Conservation (phyloP, 53 echinoderm and acorn worm species). For the Patiria pectinifera region DNA sequence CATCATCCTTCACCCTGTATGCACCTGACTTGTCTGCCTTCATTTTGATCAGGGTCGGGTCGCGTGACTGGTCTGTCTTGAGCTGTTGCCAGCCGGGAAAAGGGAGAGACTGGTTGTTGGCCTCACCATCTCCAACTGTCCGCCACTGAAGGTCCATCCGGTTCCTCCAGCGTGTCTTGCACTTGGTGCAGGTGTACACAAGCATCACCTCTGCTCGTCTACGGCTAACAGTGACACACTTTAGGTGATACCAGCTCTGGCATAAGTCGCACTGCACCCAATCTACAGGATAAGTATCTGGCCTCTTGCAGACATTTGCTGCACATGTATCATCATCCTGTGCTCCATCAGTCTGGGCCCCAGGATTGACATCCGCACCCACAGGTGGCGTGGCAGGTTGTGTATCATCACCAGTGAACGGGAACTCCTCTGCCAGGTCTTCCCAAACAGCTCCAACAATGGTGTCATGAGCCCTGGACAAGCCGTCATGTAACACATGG, state of each 20-base stretch:
- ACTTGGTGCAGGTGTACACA: not conserved
- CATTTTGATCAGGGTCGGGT: not conserved
- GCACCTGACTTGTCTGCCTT: too few species aligned
- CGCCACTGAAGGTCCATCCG: not conserved
- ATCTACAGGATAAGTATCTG: not conserved
- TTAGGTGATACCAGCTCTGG: not conserved
- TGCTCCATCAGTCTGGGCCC: not conserved
- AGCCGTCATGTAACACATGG: not conserved
- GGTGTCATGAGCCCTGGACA: constrained; percentile 1
- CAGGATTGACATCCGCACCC: not conserved
- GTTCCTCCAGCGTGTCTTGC: not conserved
- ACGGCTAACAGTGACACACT: not conserved
- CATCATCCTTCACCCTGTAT: not conserved
- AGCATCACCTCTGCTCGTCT: not conserved
- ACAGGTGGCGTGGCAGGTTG: not conserved
- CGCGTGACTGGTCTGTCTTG: not conserved
- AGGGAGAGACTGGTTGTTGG: not conserved
- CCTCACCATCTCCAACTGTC: not conserved
- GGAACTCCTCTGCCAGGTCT: not conserved
- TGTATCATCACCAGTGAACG: not conserved
- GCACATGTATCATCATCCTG: not conserved
- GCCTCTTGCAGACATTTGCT: not conserved
- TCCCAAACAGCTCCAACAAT: not conserved
- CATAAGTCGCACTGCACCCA: constrained; percentile 6
- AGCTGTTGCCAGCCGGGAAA: not conserved